These are phyloP conservation scores for Coreius guichenoti DNA, from an alignment of 2,797 vertebrate species.

Conservation along the genomic window DNA sequence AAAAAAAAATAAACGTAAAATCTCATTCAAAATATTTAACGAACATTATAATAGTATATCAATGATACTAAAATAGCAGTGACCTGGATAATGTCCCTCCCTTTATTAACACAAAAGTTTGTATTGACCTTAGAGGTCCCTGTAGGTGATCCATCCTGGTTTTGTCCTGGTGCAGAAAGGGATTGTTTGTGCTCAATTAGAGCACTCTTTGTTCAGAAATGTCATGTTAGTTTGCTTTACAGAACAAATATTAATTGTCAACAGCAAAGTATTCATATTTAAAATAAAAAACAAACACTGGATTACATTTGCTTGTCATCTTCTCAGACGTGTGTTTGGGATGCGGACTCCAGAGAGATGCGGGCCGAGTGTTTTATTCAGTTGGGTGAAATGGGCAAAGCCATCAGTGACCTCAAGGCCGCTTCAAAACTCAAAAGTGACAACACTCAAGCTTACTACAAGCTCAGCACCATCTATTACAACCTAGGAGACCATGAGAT, in stretches of 20 bases:
- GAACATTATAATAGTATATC: neutral
- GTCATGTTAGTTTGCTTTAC: neutral
- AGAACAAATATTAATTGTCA: neutral
- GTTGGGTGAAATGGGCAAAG: constrained; percentile 92
- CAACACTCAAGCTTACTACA: constrained; percentile 95
- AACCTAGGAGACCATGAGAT: constrained; percentile 94
- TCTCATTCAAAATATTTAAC: neutral
- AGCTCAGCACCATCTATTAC: constrained; percentile 96
- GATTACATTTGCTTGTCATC: constrained; percentile 55
- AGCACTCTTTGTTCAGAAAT: constrained; percentile 5
- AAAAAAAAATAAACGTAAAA: neutral
- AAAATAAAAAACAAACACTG: neutral
- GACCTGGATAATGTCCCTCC: neutral
- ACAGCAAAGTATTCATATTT: neutral
- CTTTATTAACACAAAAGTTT: neutral
- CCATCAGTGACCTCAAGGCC: constrained; percentile 94
- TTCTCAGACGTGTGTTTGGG: constrained; percentile 93
- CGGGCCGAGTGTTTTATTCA: constrained; percentile 93
- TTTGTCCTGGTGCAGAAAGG: neutral
- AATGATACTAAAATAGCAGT: neutral
- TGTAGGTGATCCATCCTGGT: too few relatives aligned
- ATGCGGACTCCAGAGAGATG: constrained; percentile 90
- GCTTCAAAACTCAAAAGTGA: constrained; percentile 92
- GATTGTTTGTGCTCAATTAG: constrained; percentile 3
- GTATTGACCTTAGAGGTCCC: neutral